phyloP scores from a whole-genome alignment of 2,888 invertebrate genomes.

The Reticulitermes lucifugus region DNA sequence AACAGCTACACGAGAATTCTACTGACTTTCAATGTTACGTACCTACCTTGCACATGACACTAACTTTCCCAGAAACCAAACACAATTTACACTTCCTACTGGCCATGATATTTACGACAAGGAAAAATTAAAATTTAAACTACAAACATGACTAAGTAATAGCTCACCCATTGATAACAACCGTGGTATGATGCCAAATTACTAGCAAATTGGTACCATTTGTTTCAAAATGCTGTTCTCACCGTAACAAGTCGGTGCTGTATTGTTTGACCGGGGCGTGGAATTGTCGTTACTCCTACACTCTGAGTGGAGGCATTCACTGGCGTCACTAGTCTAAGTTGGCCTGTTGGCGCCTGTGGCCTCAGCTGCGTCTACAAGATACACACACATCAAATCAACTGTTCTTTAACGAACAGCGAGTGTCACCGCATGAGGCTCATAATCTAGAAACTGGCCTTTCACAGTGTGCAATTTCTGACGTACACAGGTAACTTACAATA shows the following conservation, averaged over 20 bases:
- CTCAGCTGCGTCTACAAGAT: slow-evolving; percentile 55
- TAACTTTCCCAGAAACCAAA: neutral
- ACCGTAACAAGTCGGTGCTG: slow-evolving; percentile 70
- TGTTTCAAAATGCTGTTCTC: slow-evolving; percentile 51
- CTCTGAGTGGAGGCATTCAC: slow-evolving; percentile 56
- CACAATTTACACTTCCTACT: neutral
- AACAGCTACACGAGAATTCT: too few relatives aligned
- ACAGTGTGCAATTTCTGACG: too few relatives aligned
- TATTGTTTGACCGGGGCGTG: slow-evolving; percentile 59
- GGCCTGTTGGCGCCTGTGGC: slow-evolving; percentile 63
- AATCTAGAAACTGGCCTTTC: too few relatives aligned
- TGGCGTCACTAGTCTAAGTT: slow-evolving; percentile 73
- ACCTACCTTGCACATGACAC: neutral
- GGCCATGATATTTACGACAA: slow-evolving; percentile 19
- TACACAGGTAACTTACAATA: too few relatives aligned
- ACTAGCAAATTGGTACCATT: slow-evolving; percentile 16
- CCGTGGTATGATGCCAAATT: slow-evolving; percentile 27
- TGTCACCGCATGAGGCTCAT: too few relatives aligned
- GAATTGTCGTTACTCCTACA: slow-evolving; percentile 61
- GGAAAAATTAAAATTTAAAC: neutral
- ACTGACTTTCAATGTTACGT: too few relatives aligned
- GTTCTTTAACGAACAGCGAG: neutral
- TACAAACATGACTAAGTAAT: slow-evolving; percentile 2
- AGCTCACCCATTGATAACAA: slow-evolving; percentile 46
- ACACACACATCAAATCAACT: slow-evolving; percentile 42